Conservation (phyloP, 2,888 invertebrate species). For the Phengaris alcon region DNA sequence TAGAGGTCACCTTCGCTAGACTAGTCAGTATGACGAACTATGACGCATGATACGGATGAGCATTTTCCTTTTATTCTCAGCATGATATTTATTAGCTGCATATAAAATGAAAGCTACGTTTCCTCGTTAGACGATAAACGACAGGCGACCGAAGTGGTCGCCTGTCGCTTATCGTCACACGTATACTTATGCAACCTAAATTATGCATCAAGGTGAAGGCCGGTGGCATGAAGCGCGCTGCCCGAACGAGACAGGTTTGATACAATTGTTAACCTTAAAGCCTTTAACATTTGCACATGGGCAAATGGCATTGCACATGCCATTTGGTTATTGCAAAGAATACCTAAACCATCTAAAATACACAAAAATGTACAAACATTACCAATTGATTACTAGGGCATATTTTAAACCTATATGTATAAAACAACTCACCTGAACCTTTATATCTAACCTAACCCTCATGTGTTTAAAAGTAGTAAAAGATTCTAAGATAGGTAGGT, state of each 20-base stretch:
- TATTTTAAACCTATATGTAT: too few relatives aligned
- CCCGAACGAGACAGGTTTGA: slow-evolving; percentile 11
- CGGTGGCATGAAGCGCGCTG: slow-evolving; percentile 9
- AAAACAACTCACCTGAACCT: too few relatives aligned
- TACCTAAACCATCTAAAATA: neutral
- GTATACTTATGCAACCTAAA: neutral
- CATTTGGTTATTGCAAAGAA: neutral
- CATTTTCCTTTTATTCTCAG: neutral
- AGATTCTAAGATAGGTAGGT: too few relatives aligned
- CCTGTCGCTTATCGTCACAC: too few relatives aligned
- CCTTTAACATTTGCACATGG: too few relatives aligned
- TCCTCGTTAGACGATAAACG: neutral
- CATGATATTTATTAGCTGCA: slow-evolving; percentile 4
- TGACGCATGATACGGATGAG: neutral
- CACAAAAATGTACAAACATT: neutral
- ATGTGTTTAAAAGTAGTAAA: too few relatives aligned
- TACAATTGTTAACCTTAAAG: slow-evolving; percentile 12
- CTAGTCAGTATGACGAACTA: neutral
- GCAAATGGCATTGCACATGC: neutral
- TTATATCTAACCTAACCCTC: too few relatives aligned
- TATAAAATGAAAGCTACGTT: neutral
- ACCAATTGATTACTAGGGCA: neutral
- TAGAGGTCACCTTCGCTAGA: neutral
- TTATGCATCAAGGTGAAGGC: slow-evolving; percentile 25
- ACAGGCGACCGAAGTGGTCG: too few relatives aligned